A percentile compares a stretch with the other conserved stretches of the same genome.
Conservation (phyloP, 2,113 vertebrate genomes). For the Jacana jacana region DNA sequence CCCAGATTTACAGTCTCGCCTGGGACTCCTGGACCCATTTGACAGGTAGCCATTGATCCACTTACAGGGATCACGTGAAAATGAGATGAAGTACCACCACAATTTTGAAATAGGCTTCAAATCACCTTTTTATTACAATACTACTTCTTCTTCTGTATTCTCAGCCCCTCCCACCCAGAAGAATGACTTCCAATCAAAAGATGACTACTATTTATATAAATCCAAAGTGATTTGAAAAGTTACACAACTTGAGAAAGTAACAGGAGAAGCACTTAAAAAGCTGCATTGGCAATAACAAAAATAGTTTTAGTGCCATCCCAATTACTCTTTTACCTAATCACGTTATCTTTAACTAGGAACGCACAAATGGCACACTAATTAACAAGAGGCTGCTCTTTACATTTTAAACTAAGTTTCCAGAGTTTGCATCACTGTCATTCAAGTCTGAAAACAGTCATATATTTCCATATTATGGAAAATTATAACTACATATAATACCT, state of each 20-base stretch:
- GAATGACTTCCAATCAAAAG: background rate
- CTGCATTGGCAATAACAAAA: background rate
- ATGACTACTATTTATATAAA: background rate
- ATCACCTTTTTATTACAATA: background rate
- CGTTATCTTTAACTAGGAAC: background rate
- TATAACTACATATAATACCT: background rate
- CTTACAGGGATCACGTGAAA: background rate
- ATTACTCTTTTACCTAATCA: background rate
- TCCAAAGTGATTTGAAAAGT: background rate
- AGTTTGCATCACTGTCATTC: background rate
- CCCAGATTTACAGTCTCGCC: accelerated
- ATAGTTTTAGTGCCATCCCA: background rate
- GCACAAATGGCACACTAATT: background rate
- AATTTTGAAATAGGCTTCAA: background rate
- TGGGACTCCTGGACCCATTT: background rate
- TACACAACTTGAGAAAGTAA: background rate
- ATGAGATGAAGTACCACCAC: background rate
- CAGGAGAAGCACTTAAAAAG: background rate
- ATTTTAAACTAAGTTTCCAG: background rate
- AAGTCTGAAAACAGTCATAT: background rate
- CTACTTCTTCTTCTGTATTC: background rate
- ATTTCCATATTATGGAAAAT: background rate
- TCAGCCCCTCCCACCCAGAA: background rate
- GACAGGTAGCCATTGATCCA: background rate
- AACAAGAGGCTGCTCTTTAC: background rate